phyloP scores from a whole-genome alignment of 2,113 vertebrate species.

The Callipepla squamata region DNA sequence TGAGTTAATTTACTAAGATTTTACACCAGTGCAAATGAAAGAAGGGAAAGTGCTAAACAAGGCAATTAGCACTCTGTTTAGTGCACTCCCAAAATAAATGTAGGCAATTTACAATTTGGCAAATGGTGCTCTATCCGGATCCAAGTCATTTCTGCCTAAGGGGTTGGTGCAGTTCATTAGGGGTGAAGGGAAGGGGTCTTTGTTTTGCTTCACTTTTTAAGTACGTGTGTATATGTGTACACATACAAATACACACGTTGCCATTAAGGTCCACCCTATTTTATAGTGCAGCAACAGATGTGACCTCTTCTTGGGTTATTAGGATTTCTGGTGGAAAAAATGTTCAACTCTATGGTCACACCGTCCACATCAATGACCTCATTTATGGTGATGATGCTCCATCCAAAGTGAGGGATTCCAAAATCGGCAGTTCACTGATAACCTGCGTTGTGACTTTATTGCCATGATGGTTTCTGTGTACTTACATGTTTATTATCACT shows the following conservation, averaged over 20 bases:
- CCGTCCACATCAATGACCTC: conserved; percentile 64
- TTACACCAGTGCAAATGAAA: conserved; percentile 85
- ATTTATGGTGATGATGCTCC: conserved; percentile 29
- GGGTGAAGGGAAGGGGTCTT: conserved; percentile 80
- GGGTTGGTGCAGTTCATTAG: conserved; percentile 81
- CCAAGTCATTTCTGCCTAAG: conserved; percentile 83
- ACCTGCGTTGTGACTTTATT: conserved; percentile 35
- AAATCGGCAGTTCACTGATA: conserved; percentile 50
- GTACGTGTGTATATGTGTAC: conserved; percentile 15
- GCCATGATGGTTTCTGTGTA: conserved; percentile 22
- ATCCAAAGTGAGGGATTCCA: conserved; percentile 41
- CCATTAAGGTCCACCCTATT: conserved; percentile 60
- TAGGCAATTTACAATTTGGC: conserved; percentile 87
- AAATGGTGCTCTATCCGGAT: conserved; percentile 77
- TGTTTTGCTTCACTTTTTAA: conserved; percentile 64
- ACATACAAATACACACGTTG: conserved; percentile 43
- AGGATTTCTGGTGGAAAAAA: conserved; percentile 76
- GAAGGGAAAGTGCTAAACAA: conserved; percentile 85
- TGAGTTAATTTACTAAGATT: conserved; percentile 85
- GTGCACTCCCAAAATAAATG: conserved; percentile 85
- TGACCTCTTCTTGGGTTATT: conserved; percentile 68
- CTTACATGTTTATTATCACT: conserved; percentile 56
- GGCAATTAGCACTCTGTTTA: conserved; percentile 87
- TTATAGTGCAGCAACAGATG: conserved; percentile 74
- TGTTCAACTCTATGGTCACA: conserved; percentile 67